These are phyloP conservation scores for Pongo abelii DNA, from an alignment of 2,113 vertebrate species.

Conservation along the genomic window DNA sequence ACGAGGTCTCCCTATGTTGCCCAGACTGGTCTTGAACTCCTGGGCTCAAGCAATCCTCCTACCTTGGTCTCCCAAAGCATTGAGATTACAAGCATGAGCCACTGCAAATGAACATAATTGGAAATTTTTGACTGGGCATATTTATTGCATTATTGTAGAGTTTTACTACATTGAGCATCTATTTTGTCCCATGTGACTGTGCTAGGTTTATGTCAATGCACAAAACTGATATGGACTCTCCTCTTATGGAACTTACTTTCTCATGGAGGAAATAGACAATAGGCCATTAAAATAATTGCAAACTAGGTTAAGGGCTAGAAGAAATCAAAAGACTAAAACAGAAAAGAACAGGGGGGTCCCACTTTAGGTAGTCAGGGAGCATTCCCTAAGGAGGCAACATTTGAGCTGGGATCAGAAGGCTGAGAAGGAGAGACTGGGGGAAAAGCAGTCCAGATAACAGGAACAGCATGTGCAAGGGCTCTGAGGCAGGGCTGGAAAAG, in stretches of 20 bases:
- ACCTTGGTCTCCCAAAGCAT: no score
- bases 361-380: not conserved
- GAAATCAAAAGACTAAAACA: not conserved
- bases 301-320: not conserved
- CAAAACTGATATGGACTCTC: not conserved
- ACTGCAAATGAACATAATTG: not conserved
- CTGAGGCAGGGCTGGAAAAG: not conserved
- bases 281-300: slow-evolving; percentile 20
- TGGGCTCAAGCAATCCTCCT: no score
- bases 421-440: not conserved
- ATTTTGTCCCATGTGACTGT: not conserved
- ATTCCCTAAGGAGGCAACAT: not conserved
- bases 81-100: no score
- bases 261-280: slow-evolving; percentile 31
- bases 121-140: not conserved
- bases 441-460: not conserved
- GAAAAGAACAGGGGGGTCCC: not conserved
- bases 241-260: slow-evolving; percentile 24
- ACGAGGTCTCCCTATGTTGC: no score
- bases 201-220: not conserved
- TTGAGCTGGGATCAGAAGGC: not conserved
- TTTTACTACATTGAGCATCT: not conserved
- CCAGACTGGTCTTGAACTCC: no score
- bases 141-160: not conserved
- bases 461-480: not conserved